A percentile compares a stretch with the other conserved stretches of the same genome.
phyloP scores from a whole-genome alignment of 2,797 vertebrate genomes.

The Neosilurus mollespiculum region DNA sequence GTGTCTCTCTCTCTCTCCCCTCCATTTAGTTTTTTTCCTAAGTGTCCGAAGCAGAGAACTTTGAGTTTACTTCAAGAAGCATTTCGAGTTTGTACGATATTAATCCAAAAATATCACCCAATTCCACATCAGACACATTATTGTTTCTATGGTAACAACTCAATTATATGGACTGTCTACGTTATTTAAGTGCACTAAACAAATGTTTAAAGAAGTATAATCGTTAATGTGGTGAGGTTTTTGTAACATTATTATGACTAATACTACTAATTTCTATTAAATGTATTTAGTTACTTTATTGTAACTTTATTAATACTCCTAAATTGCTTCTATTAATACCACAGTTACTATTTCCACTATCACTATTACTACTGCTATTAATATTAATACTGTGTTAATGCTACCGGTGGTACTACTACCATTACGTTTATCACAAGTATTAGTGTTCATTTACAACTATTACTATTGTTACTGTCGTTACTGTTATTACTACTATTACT shows the following conservation, averaged over 20 bases:
- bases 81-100: neutral
- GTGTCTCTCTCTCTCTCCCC: conserved; percentile 82
- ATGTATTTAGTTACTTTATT: too few species aligned
- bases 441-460: neutral
- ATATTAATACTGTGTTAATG: too few species aligned
- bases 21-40: conserved; percentile 68
- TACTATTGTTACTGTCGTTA: too few species aligned
- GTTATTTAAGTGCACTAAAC: neutral
- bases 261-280: neutral
- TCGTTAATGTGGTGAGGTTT: neutral
- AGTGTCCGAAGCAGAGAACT: neutral
- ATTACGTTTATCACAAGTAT: neutral
- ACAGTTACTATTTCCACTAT: neutral
- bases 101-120: neutral
- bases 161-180: neutral
- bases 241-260: neutral
- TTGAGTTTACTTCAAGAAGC: neutral
- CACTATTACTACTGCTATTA: too few species aligned
- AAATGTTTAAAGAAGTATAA: neutral
- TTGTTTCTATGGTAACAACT: neutral
- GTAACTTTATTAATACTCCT: neutral
- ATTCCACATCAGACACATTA: neutral
- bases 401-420: too few species aligned
- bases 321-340: neutral
- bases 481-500: neutral